Base-by-base conservation (phyloP, 2,888 invertebrate genomes). In the Himalopsyche anomala region DNA sequence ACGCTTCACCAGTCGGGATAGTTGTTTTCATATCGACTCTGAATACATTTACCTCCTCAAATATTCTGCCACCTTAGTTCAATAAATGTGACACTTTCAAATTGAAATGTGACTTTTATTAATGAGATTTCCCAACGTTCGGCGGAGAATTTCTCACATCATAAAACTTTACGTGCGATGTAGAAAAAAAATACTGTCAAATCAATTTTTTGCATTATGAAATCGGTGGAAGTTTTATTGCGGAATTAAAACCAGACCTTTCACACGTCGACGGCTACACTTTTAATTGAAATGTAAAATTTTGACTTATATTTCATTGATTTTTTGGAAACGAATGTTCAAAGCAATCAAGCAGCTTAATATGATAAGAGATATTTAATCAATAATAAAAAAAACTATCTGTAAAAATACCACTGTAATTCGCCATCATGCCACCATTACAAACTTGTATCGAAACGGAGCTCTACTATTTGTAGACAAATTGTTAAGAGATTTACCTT, bases 71-170 rank as follows among this genome's bases (percentile, higher is more conserved):
- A 40, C 62, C 80, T 80, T 84, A 80, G 84, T 84, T 84, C 80
- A 84, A 80, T 69, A 84, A 84, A 86, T 84, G 84, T 84, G 86
- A 86, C 86, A 69, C 84, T 86, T 86, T 86, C 84, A 81, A 86
- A 84, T 86, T 86, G 86, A 86, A 86, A 84, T 81, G 83, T 69
- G 83, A 86, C 56, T 84, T 79, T 62, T 86, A 86, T 84, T 86
- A 86, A 86, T 84, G 86, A 86, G 84, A 86, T 86, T 86, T 80
- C 80, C 19, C 80, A 83, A 82, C 36, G 15, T 55, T 12, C 19
- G 40, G 40, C 80, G 38, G n/a, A 40, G 80, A 42, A 38, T 40
- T 40, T 80, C 80, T 38, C 80, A 40, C 62, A 62, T 62, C 19
- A 80, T 28, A 40, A 82, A 82, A 82, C 82, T 82, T 82, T 82